Evolutionary conservation across 2,888 invertebrate species (phyloP).

Genomic region (Dinocampus coccinellae): DNA sequence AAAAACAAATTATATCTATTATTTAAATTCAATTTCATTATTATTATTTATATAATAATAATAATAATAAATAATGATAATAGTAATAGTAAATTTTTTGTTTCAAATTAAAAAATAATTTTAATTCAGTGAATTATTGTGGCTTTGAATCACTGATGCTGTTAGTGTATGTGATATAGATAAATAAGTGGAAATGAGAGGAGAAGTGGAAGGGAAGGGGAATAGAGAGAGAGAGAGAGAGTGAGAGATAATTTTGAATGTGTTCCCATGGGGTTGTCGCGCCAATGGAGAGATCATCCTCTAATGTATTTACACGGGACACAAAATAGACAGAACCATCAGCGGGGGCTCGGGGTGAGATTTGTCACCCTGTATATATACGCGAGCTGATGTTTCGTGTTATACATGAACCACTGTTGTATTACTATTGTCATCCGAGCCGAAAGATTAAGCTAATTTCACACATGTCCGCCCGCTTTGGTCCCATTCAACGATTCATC

Average conservation of each 20-base stretch:
- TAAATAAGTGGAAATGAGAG: neutral
- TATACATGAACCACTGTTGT: slow-evolving; percentile 66
- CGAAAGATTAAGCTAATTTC: slow-evolving; percentile 70
- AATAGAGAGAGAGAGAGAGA: too few relatives aligned
- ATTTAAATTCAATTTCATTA: neutral
- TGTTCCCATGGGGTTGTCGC: slow-evolving; percentile 41
- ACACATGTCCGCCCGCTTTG: slow-evolving; percentile 65
- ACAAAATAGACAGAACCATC: slow-evolving; percentile 48
- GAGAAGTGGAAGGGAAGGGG: neutral
- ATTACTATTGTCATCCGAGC: slow-evolving; percentile 69
- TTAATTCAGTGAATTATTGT: too few relatives aligned
- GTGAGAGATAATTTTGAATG: too few relatives aligned
- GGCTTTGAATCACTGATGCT: too few relatives aligned
- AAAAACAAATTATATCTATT: neutral
- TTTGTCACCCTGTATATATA: slow-evolving; percentile 63
- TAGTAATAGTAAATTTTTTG: too few relatives aligned
- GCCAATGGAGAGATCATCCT: slow-evolving; percentile 68
- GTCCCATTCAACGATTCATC: slow-evolving; percentile 40
- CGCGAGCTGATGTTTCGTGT: slow-evolving; percentile 60
- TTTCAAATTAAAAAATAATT: neutral
- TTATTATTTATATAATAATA: too few relatives aligned
- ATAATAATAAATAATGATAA: too few relatives aligned
- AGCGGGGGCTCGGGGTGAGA: slow-evolving; percentile 59
- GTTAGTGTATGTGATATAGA: neutral
- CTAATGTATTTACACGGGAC: slow-evolving; percentile 68